These are phyloP conservation scores for Drosophila funebris DNA, from an alignment of 1,140 invertebrate genomes.

Conservation along the genomic window DNA sequence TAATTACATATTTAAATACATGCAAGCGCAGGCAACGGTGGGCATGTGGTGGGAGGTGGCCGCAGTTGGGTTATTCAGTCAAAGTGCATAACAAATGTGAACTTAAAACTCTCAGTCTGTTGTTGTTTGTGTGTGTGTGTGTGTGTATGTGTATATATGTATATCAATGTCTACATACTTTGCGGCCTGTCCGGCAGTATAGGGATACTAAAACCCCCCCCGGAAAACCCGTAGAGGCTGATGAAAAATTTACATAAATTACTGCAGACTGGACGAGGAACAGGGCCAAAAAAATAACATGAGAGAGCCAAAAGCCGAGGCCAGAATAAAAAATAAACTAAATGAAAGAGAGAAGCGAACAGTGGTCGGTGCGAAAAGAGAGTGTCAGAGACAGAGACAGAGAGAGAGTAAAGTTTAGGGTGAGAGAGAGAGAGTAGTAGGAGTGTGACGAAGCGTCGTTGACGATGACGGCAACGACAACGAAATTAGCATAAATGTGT, in stretches of 20 bases:
- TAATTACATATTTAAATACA: slow-evolving; percentile 56
- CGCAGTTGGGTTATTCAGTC: slow-evolving; percentile 15
- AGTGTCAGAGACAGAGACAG: neutral
- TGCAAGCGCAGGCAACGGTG: slow-evolving; percentile 20
- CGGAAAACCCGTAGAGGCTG: slow-evolving; percentile 31
- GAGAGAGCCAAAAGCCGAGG: slow-evolving; percentile 34
- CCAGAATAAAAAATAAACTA: slow-evolving; percentile 7
- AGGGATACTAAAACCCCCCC: slow-evolving; percentile 9
- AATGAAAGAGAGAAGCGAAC: neutral
- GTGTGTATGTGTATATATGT: neutral
- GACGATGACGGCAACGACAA: slow-evolving; percentile 51
- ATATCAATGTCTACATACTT: slow-evolving; percentile 46
- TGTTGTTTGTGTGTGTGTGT: neutral
- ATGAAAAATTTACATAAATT: slow-evolving; percentile 58
- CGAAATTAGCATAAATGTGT: slow-evolving; percentile 54
- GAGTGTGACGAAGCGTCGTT: neutral
- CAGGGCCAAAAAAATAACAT: slow-evolving; percentile 43
- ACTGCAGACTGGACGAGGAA: slow-evolving; percentile 48
- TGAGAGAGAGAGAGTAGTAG: neutral
- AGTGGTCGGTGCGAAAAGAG: neutral
- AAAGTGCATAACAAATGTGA: slow-evolving; percentile 53
- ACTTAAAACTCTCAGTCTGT: slow-evolving; percentile 5
- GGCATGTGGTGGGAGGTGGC: neutral
- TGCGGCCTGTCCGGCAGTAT: slow-evolving; percentile 35
- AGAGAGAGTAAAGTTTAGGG: neutral